Evolutionary conservation across 2,113 vertebrate genomes (phyloP).

Genomic region (Felis catus): F.catus_Fca126_mat1.0 CM031420.1:88525001-88525500

Average conservation of each 20-base stretch:
- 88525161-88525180: neutral
- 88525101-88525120: neutral
- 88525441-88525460: slow-evolving; percentile 30
- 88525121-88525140: neutral
- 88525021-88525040: neutral
- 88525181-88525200: neutral
- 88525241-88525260: neutral
- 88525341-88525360: neutral
- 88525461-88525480: neutral
- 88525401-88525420: neutral
- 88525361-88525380: neutral
- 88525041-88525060: neutral
- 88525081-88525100: neutral
- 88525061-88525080: neutral
- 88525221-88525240: neutral
- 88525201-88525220: neutral
- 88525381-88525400: neutral
- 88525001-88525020: neutral
- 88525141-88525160: neutral
- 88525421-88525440: neutral
- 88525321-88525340: neutral
- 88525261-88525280: neutral
- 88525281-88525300: neutral
- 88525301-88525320: neutral
- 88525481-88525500: slow-evolving; percentile 28